A percentile compares a stretch with the other conserved stretches of the same genome.
Evolutionary conservation across 2,888 invertebrate species (phyloP).

Genomic region (Pterostichus madidus): DNA sequence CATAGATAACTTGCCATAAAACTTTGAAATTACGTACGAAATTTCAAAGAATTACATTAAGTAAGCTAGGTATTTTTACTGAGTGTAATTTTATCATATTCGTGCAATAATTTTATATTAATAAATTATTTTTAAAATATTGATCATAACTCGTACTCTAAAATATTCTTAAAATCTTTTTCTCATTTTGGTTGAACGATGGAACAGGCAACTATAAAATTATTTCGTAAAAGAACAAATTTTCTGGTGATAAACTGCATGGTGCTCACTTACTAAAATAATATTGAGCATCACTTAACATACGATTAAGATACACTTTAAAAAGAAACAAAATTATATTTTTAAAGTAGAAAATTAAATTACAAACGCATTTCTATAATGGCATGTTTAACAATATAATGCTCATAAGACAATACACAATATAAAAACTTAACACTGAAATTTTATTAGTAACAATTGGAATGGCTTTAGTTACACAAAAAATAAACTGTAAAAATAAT

Average conservation of each 20-base stretch:
- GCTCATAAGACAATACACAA: slow-evolving; percentile 59
- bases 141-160: background rate
- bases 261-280: slow-evolving; percentile 31
- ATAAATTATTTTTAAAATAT: slow-evolving; percentile 58
- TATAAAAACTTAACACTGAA: slow-evolving; percentile 34
- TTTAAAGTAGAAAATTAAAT: slow-evolving; percentile 45
- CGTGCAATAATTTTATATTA: slow-evolving; percentile 61
- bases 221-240: slow-evolving; percentile 8
- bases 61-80: slow-evolving; percentile 7
- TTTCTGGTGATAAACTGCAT: slow-evolving; percentile 44
- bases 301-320: background rate
- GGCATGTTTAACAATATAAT: slow-evolving; percentile 21
- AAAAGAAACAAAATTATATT: slow-evolving; percentile 42
- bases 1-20: slow-evolving; percentile 55
- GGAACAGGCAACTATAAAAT: background rate
- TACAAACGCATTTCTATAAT: slow-evolving; percentile 4
- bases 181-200: background rate
- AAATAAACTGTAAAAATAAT: slow-evolving; percentile 12
- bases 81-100: slow-evolving; percentile 18
- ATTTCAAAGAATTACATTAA: slow-evolving; percentile 30
- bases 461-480: slow-evolving; percentile 6
- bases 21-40: slow-evolving; percentile 35
- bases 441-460: background rate
- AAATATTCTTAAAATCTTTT: background rate
- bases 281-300: slow-evolving; percentile 26